Conservation (phyloP, 2,113 vertebrate species). For the Rhineura floridana region DNA sequence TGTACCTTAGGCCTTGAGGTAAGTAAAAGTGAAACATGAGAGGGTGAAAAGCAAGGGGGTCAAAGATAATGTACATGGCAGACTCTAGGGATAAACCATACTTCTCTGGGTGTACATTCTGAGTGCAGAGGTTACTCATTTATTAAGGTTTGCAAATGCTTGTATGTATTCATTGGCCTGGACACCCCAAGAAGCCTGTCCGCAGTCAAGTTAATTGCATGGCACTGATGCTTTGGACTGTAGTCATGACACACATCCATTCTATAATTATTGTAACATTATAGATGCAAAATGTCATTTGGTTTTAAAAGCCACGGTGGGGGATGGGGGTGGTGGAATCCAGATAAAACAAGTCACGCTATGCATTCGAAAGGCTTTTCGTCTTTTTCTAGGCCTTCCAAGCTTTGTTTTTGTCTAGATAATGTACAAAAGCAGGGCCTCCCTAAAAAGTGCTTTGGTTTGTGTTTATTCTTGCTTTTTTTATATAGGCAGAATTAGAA, state of each 20-base stretch:
- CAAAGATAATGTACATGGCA: conserved; percentile 33
- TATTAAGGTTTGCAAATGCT: background rate
- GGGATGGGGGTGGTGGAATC: background rate
- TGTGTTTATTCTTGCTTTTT: conserved; percentile 80
- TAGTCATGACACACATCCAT: background rate
- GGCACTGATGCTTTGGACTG: conserved; percentile 9
- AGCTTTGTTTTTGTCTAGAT: conserved; percentile 61
- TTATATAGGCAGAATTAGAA: conserved; percentile 78
- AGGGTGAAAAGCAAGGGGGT: conserved; percentile 23
- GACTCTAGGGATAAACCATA: conserved; percentile 14
- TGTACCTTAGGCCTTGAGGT: conserved; percentile 48
- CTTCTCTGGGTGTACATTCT: conserved; percentile 32
- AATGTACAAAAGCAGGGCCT: conserved; percentile 67
- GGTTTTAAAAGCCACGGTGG: conserved; percentile 42
- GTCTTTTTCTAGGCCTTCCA: conserved; percentile 54
- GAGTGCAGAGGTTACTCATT: background rate
- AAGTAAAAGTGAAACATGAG: conserved; percentile 32
- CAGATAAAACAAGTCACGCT: conserved; percentile 44
- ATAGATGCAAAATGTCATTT: conserved; percentile 36
- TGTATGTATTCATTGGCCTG: conserved; percentile 23
- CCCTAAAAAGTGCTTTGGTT: conserved; percentile 72
- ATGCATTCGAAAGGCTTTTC: conserved; percentile 57
- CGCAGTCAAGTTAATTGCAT: conserved; percentile 35
- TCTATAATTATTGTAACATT: conserved; percentile 22
- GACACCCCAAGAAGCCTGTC: conserved; percentile 16